Evolutionary conservation across 2,888 invertebrate genomes (phyloP), one percentile per base, ranked within the genome.

Genomic region (Rapana venosa): DNA sequence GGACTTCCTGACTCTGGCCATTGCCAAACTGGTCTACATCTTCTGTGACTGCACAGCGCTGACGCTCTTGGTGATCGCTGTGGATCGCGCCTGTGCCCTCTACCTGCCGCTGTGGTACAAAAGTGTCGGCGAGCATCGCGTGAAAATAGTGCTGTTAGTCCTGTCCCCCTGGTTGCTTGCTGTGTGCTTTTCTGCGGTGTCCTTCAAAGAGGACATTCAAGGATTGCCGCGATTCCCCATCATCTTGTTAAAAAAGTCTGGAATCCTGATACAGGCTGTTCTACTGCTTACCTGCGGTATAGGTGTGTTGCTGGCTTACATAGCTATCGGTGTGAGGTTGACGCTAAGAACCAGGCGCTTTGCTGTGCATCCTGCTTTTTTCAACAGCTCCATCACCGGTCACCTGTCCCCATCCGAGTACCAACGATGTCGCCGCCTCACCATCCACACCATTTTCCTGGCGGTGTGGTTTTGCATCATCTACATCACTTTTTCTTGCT

Each of bases 381-480:
- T 61, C 15, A 20, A 1, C 61, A 58, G 61, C 1, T 5, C 85
- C 20, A 35, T 36, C 70, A 66, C 36, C 11, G 30, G 26, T 36
- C 32, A 36, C 70, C 8, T 36, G 30, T 70, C 87, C 0, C 70
- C 70, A 6, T 26, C 70, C 0, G 87, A 70, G 70, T n/a, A 58
- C 22, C 87, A 87, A n/a, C 87, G 87, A 20, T 32, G 13, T 36
- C 70, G 70, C 17, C 87, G 61, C 20, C 30, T 81, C 26, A 88
- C 88, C 20, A 20, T 84, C 36, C 36, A 84, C 30, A 83, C 81
- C 70, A 35, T 26, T 26, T 83, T 88, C 32, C 84, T 88, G 74
- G 36, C 88, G 11, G 84, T 30, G 26, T 88, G 88, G 88, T 88
- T 88, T 56, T 88, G 88, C 88, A n/a, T 88, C 30, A 32, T 81